These are phyloP conservation scores for Callithrix jacchus DNA, from an alignment of 2,113 vertebrate genomes.

Conservation along the genomic window DNA sequence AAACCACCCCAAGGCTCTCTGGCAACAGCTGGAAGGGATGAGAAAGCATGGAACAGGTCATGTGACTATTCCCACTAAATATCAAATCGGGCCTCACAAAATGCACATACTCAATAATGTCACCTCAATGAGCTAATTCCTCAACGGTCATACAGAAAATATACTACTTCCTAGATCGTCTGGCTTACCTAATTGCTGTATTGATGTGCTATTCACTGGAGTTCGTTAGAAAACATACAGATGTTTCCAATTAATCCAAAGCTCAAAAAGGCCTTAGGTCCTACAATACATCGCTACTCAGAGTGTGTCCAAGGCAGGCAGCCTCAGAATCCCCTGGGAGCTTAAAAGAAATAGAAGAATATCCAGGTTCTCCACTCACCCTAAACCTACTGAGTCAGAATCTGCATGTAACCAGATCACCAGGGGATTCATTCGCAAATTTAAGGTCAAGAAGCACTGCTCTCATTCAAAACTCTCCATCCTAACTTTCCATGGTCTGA, in stretches of 20 bases:
- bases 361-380: background rate
- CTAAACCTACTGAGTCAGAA: accelerated
- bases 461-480: background rate
- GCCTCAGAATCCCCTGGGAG: background rate
- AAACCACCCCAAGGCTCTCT: background rate
- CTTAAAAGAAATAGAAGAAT: background rate
- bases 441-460: background rate
- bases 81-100: background rate
- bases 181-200: background rate
- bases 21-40: background rate
- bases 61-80: background rate
- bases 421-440: background rate
- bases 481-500: background rate
- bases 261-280: background rate
- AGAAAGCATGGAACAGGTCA: background rate
- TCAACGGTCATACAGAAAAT: background rate
- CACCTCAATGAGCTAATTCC: background rate
- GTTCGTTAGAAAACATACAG: background rate
- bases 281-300: background rate
- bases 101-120: background rate
- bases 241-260: background rate
- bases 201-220: background rate
- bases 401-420: background rate
- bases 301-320: background rate
- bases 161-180: background rate